phyloP scores from a whole-genome alignment of 2,797 vertebrate species.

The Arremon aurantiirostris region DNA sequence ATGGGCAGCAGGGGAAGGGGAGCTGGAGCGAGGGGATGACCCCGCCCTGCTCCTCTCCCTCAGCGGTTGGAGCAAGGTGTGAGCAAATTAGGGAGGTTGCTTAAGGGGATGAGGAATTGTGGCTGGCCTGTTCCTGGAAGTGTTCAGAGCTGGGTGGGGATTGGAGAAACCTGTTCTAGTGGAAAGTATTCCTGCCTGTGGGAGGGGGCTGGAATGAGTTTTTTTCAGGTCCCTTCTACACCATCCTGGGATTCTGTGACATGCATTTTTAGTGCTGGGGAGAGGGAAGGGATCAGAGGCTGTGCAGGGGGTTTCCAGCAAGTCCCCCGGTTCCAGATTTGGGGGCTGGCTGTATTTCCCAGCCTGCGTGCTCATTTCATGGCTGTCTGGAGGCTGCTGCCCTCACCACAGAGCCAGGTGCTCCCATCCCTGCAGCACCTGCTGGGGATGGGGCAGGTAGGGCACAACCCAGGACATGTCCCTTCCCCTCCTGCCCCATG shows the following conservation, averaged over 20 bases:
- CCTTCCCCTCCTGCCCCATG: neutral
- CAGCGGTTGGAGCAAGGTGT: rapidly evolving
- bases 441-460: rapidly evolving
- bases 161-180: neutral
- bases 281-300: neutral
- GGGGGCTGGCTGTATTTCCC: neutral
- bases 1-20: neutral
- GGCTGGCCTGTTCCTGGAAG: neutral
- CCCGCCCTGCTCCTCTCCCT: neutral
- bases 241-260: neutral
- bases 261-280: neutral
- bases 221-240: neutral
- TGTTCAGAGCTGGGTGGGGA: neutral
- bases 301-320: neutral
- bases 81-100: neutral
- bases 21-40: neutral
- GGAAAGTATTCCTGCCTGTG: neutral
- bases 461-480: neutral
- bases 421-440: neutral
- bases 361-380: rapidly evolving
- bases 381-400: neutral
- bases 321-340: neutral
- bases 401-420: rapidly evolving
- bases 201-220: neutral
- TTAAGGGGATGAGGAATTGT: neutral